Conservation (phyloP, 2,113 vertebrate genomes). For the Pandion haliaetus region DNA sequence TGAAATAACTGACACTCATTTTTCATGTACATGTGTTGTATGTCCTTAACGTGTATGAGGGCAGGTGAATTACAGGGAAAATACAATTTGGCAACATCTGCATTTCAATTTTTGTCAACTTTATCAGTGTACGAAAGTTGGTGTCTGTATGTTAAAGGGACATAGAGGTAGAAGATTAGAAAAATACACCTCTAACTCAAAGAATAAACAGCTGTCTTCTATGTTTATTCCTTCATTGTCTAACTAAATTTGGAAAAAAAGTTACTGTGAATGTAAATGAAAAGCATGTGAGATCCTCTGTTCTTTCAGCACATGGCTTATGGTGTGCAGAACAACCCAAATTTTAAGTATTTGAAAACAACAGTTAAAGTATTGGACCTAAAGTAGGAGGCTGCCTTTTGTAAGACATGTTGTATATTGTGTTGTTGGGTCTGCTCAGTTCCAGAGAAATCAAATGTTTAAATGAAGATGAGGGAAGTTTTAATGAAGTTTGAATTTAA, state of each 20-base stretch:
- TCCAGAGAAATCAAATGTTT: background rate
- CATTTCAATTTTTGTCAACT: background rate
- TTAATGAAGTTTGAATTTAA: background rate
- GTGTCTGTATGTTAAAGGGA: background rate
- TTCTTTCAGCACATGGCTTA: background rate
- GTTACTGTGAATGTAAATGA: background rate
- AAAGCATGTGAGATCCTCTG: background rate
- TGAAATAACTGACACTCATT: background rate
- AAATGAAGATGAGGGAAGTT: background rate
- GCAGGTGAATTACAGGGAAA: background rate
- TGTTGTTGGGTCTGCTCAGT: background rate
- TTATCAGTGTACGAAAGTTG: background rate
- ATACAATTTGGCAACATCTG: background rate
- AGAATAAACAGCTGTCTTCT: background rate
- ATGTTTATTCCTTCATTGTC: background rate
- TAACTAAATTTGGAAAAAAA: background rate
- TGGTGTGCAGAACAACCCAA: background rate
- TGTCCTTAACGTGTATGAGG: background rate
- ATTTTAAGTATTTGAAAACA: background rate
- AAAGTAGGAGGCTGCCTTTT: background rate
- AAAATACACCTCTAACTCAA: background rate
- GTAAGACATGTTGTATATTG: background rate
- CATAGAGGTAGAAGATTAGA: background rate
- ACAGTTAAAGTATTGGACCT: background rate
- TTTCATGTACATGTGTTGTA: fast-evolving